A percentile compares a stretch with the other conserved stretches of the same genome.
Evolutionary conservation across 2,888 invertebrate species (phyloP).

Genomic region (Philereme vetulata): DNA sequence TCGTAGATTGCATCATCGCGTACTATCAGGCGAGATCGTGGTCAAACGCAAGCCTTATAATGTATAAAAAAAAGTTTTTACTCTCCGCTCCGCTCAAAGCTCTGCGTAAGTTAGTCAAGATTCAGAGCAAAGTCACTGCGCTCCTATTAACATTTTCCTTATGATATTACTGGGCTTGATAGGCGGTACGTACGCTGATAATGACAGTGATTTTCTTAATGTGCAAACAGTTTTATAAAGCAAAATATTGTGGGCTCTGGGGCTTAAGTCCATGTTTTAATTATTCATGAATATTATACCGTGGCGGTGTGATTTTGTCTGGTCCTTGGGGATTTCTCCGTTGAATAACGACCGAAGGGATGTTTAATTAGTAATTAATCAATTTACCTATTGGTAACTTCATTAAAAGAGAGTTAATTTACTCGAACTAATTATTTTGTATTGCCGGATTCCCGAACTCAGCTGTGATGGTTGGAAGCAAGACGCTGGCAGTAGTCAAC

Average conservation of each 20-base stretch:
- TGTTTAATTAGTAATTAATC: constrained; percentile 12
- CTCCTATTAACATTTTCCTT: constrained; percentile 53
- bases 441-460: no score
- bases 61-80: no score
- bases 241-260: constrained; percentile 27
- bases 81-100: constrained; percentile 7
- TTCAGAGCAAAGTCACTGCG: constrained; percentile 47
- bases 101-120: constrained; percentile 11
- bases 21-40: no score
- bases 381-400: constrained; percentile 1
- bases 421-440: no score
- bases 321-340: constrained; percentile 13
- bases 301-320: constrained; percentile 9
- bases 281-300: constrained; percentile 17
- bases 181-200: constrained; percentile 35
- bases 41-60: no score
- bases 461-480: no score
- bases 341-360: constrained; percentile 10
- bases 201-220: constrained; percentile 38
- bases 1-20: no score
- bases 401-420: not conserved
- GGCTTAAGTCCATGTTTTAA: constrained; percentile 25
- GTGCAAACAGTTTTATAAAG: constrained; percentile 37
- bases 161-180: constrained; percentile 40
- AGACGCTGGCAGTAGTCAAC: no score